Conservation (phyloP, 2,113 vertebrate species). For the Colossoma macropomum region DNA sequence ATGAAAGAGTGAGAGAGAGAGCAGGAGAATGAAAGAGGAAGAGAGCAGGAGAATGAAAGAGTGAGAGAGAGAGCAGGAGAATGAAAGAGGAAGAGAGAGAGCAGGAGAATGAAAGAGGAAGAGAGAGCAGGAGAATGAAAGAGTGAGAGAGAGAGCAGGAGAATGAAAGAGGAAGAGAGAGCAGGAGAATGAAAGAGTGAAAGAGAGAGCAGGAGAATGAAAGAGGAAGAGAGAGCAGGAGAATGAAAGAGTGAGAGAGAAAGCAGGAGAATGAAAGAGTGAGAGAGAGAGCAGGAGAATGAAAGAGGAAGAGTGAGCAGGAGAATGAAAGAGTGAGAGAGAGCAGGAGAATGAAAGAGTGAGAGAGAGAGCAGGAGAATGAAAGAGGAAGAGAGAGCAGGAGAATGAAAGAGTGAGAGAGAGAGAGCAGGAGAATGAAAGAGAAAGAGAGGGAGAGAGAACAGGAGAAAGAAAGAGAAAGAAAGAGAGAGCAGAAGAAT, state of each 20-base stretch:
- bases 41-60: constrained; percentile 23
- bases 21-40: not conserved
- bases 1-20: not conserved
- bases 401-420: too few relatives aligned
- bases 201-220: too few relatives aligned
- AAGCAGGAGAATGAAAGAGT: too few relatives aligned
- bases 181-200: not conserved
- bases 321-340: constrained; percentile 48
- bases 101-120: not conserved
- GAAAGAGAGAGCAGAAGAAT: too few relatives aligned
- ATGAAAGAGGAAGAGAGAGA: not conserved
- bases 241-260: too few relatives aligned
- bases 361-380: not conserved
- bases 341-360: not conserved
- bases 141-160: not conserved
- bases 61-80: not conserved
- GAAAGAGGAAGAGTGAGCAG: constrained; percentile 44
- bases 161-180: not conserved
- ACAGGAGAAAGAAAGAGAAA: too few relatives aligned
- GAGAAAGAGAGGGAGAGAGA: too few relatives aligned
- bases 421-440: too few relatives aligned
- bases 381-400: not conserved
- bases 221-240: too few relatives aligned
- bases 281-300: constrained; percentile 34
- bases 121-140: constrained; percentile 5